These are phyloP conservation scores for Notodromas monacha DNA, from an alignment of 2,888 invertebrate species.

Conservation along the genomic window DNA sequence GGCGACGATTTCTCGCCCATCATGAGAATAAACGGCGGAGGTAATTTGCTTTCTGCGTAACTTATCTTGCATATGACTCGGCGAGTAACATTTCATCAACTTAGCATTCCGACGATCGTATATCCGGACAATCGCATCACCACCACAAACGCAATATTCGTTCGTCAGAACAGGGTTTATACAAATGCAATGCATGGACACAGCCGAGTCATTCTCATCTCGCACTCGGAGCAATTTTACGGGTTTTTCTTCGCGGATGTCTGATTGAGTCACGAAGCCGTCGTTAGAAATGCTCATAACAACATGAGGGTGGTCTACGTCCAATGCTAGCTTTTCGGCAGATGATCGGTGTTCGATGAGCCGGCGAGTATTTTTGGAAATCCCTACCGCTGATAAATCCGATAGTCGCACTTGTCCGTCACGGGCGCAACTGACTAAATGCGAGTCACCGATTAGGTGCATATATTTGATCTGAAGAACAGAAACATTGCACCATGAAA, in stretches of 20 bases:
- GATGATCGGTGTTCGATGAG: conserved; percentile 36
- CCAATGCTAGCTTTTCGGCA: conserved; percentile 51
- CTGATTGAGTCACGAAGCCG: conserved; percentile 40
- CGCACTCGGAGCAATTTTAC: conserved; percentile 19
- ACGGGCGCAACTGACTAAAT: conserved; percentile 53
- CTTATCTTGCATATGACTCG: conserved; percentile 24
- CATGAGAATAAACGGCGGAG: conserved; percentile 60
- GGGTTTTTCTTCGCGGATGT: conserved; percentile 36
- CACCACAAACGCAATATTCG: conserved; percentile 51
- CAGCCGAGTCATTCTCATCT: conserved; percentile 22
- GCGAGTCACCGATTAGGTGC: conserved; percentile 36
- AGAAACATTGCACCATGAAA: too few species aligned
- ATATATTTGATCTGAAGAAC: conserved; percentile 36
- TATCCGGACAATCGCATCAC: conserved; percentile 38
- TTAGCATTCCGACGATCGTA: conserved; percentile 24
- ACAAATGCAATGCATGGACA: conserved; percentile 58
- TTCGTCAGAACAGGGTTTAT: conserved; percentile 40
- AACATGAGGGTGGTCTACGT: conserved; percentile 36
- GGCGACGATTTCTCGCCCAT: conserved; percentile 64
- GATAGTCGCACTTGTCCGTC: conserved; percentile 47
- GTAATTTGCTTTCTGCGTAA: too few species aligned
- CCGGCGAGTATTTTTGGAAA: conserved; percentile 23
- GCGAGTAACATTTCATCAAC: conserved; percentile 28
- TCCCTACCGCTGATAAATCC: conserved; percentile 20
- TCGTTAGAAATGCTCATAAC: conserved; percentile 60